phyloP scores from a whole-genome alignment of 2,113 vertebrate species.

The Scopus umbretta region DNA sequence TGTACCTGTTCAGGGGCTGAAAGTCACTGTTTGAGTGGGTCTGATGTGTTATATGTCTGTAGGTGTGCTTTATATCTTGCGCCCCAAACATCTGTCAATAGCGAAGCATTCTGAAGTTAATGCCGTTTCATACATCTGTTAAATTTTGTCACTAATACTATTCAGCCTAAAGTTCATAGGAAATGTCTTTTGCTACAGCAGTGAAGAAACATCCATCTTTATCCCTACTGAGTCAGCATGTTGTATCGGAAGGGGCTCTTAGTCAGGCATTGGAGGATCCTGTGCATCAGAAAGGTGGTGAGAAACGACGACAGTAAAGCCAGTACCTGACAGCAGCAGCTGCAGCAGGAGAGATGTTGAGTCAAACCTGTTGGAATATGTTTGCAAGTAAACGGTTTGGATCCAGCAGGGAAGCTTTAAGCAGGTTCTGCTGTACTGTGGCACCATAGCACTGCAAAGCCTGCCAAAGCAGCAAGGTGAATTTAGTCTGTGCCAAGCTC shows the following conservation, averaged over 20 bases:
- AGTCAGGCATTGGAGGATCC: background rate
- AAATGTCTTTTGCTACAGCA: background rate
- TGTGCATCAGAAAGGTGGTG: background rate
- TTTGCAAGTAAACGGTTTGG: background rate
- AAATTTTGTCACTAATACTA: rapidly evolving
- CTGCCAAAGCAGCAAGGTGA: background rate
- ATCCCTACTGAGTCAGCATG: background rate
- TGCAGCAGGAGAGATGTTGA: background rate
- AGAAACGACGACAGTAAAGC: background rate
- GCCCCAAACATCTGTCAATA: background rate
- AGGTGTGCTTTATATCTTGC: background rate
- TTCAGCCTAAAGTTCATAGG: background rate
- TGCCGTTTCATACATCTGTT: background rate
- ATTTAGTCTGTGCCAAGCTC: background rate
- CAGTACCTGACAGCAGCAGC: background rate
- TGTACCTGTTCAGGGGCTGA: background rate
- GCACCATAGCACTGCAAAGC: background rate
- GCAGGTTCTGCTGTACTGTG: background rate
- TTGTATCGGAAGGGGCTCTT: background rate
- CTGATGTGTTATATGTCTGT: background rate
- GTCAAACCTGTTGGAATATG: background rate
- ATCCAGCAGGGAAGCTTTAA: background rate
- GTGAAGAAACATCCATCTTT: background rate
- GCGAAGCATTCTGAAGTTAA: background rate
- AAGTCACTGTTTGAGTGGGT: background rate